Conservation (phyloP, 2,113 vertebrate genomes). For the Ptychochromis oligacanthus region DNA sequence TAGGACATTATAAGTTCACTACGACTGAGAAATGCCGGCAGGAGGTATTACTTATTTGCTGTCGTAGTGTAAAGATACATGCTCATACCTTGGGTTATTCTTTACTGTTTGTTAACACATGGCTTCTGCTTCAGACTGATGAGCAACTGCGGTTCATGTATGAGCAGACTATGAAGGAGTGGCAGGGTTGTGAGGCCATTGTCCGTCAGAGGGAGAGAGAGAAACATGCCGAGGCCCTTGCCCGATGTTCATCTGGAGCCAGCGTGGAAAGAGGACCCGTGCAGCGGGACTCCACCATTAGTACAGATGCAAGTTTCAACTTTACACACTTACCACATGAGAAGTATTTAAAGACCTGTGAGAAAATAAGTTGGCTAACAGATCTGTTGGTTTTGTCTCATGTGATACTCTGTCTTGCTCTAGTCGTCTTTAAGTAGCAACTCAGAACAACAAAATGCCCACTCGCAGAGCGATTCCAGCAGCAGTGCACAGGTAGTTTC, state of each 20-base stretch:
- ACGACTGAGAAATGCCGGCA: slow-evolving; percentile 87
- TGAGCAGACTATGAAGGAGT: slow-evolving; percentile 93
- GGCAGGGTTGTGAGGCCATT: slow-evolving; percentile 96
- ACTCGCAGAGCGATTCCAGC: slow-evolving; percentile 91
- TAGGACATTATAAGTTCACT: slow-evolving; percentile 96
- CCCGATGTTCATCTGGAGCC: slow-evolving; percentile 91
- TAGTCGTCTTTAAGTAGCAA: slow-evolving; percentile 94
- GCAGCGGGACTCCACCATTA: slow-evolving; percentile 94
- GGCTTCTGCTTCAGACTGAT: slow-evolving; percentile 82
- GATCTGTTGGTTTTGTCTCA: slow-evolving; percentile 18
- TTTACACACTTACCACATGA: slow-evolving; percentile 4
- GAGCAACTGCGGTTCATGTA: slow-evolving; percentile 87
- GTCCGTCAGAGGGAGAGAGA: slow-evolving; percentile 93
- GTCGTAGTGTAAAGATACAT: neutral
- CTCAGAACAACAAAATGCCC: slow-evolving; percentile 86
- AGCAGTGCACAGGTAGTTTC: slow-evolving; percentile 88
- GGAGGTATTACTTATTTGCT: slow-evolving; percentile 80
- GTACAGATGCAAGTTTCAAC: slow-evolving; percentile 84
- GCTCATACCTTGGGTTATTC: neutral
- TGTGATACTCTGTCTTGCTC: slow-evolving; percentile 14
- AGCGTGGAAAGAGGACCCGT: slow-evolving; percentile 88
- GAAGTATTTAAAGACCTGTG: neutral
- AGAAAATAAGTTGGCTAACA: neutral
- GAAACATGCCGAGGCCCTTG: slow-evolving; percentile 90
- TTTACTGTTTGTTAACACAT: neutral